Evolutionary conservation across 92 coral and sea anemone genomes (phyloP).

Genomic region (Diadumene lineata): DNA sequence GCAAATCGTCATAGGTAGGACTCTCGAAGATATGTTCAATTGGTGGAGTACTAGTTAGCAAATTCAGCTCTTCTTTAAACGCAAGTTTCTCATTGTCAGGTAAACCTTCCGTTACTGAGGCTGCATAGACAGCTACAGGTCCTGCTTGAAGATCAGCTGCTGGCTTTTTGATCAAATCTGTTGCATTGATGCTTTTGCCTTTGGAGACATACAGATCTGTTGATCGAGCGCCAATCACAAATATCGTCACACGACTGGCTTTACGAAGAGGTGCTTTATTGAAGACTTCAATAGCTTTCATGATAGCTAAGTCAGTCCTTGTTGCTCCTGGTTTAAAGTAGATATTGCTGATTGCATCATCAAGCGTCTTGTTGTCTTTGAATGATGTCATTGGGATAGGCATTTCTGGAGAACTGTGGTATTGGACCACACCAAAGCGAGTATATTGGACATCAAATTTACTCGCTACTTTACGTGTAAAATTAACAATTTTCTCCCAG

Average conservation of each 20-base stretch:
- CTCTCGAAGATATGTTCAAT: conserved; percentile 61
- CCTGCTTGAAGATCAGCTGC: conserved; percentile 39
- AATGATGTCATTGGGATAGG: conserved; percentile 63
- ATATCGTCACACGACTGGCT: conserved; percentile 73
- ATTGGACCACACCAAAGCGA: conserved; percentile 80
- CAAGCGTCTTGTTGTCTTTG: conserved; percentile 50
- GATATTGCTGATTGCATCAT: conserved; percentile 62
- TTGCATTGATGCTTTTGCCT: conserved; percentile 53
- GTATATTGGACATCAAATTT: conserved; percentile 62
- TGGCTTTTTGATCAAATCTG: conserved; percentile 55
- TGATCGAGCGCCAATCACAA: conserved; percentile 79
- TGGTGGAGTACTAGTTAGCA: conserved; percentile 55
- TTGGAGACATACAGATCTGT: conserved; percentile 70
- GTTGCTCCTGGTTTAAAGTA: conserved; percentile 86
- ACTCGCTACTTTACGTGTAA: conserved; percentile 57
- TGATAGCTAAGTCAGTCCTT: conserved; percentile 83
- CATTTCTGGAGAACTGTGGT: conserved; percentile 73
- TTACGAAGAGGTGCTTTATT: conserved; percentile 56
- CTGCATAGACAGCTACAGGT: conserved; percentile 63
- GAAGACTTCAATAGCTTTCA: conserved; percentile 75
- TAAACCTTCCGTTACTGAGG: conserved; percentile 58
- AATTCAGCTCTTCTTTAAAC: conserved; percentile 44
- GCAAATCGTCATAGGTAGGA: conserved; percentile 45
- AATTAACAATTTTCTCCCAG: conserved; percentile 72
- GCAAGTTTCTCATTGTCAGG: conserved; percentile 42